Base-by-base conservation (phyloP, 2,888 invertebrate genomes). In the Acleris literana region DNA sequence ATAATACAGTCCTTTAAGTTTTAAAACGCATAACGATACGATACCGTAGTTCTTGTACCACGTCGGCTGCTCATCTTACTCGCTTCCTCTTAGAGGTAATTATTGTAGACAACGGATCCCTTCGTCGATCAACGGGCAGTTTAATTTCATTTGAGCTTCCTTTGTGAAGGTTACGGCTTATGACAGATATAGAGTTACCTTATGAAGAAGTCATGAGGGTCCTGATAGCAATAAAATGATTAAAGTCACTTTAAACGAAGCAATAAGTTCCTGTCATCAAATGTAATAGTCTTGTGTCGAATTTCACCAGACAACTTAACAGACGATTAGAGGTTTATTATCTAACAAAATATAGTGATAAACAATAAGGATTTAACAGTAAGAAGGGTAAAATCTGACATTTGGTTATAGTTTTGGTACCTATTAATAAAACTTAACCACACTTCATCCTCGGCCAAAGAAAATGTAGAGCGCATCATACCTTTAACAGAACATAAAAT, bases 121-220 rank as follows among this genome's bases (percentile, higher is more conserved):
- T 87, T 88, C 85, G 87, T 86, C 88, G 90, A 88, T 90, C 83
- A 88, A 85, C 85, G 84, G 82, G 70, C 86, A 86, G 83, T 88
- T 89, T 82, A 88, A 89, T 86, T 86, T 85, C 84, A 88, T 89
- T 88, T 80, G 76, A 85, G 84, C 83, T 84, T 87, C 87, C 87
- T 85, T 79, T 85, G 74, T 81, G 72, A 81, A 83, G 83, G 79
- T 81, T 79, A 75, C 72, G 69, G 78, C 70, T 76, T 70, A 74
- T 75, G 71, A 73, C 73, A 71, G 72, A 76, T 80, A 81, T 85
- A 72, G 71, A 71, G 77, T 87, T 86, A 82, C 83, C 66, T 74
- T 70, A 76, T 64, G 74, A 60, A 48, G 59, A 72, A 68, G 49
- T 56, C 62, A 51, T 67, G 63, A 49, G 68, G 64, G 62, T 63